Conservation (phyloP, 2,797 vertebrate genomes). For the Enteromius paludinosus region DNA sequence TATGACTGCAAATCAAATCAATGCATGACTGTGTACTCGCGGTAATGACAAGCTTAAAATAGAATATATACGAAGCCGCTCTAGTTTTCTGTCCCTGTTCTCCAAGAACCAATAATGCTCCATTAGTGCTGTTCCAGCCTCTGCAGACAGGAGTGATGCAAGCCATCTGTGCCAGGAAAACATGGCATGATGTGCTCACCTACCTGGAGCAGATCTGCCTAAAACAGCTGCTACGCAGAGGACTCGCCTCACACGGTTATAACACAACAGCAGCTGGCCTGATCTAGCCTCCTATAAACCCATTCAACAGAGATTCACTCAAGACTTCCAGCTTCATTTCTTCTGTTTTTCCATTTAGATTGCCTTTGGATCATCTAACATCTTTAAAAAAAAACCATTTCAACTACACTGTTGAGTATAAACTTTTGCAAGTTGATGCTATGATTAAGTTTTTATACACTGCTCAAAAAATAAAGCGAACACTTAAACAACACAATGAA, state of each 20-base stretch:
- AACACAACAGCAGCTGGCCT: slow-evolving; percentile 36
- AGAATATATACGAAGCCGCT: neutral
- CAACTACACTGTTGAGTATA: neutral
- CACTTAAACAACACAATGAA: too few relatives aligned
- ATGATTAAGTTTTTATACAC: too few relatives aligned
- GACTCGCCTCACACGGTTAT: slow-evolving; percentile 41
- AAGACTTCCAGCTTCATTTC: neutral
- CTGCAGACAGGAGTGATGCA: slow-evolving; percentile 18
- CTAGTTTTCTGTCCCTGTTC: neutral
- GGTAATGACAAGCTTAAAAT: slow-evolving; percentile 1
- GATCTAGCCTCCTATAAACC: slow-evolving; percentile 23
- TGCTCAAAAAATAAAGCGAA: too few relatives aligned
- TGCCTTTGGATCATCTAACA: neutral
- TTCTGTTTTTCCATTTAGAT: neutral
- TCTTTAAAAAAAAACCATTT: slow-evolving; percentile 6
- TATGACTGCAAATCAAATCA: slow-evolving; percentile 40
- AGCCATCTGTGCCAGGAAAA: slow-evolving; percentile 52
- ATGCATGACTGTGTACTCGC: neutral
- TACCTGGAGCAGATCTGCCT: slow-evolving; percentile 47
- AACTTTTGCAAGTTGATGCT: neutral
- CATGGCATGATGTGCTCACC: slow-evolving; percentile 39
- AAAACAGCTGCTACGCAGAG: slow-evolving; percentile 51
- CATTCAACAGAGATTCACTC: slow-evolving; percentile 31
- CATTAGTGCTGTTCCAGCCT: neutral
- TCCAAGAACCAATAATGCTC: slow-evolving; percentile 22